A percentile compares a stretch with the other conserved stretches of the same genome.
Conservation (phyloP, 2,888 invertebrate species). For the Lobophora halterata region DNA sequence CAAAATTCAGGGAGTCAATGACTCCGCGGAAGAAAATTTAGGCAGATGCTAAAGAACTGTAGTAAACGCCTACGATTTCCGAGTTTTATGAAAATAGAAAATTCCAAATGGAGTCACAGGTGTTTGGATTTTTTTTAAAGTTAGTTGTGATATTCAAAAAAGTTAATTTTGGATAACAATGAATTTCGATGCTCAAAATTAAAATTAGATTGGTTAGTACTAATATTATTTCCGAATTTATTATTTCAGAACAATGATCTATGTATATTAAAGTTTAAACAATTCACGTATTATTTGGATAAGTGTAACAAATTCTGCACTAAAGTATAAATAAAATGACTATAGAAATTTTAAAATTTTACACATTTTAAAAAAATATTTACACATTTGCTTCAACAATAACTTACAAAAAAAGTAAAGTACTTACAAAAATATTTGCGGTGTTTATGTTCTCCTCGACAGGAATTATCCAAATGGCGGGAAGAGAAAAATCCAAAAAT, state of each 20-base stretch:
- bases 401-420: slow-evolving; percentile 31
- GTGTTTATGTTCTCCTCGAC: slow-evolving; percentile 64
- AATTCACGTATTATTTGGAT: slow-evolving; percentile 13
- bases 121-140: too few species aligned
- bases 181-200: slow-evolving; percentile 6
- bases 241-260: background rate
- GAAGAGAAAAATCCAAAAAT: slow-evolving; percentile 68
- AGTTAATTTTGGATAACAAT: too few species aligned
- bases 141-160: too few species aligned
- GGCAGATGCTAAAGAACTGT: slow-evolving; percentile 26
- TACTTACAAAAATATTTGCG: slow-evolving; percentile 81
- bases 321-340: background rate
- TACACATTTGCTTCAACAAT: too few species aligned
- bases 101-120: too few species aligned
- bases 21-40: slow-evolving; percentile 53
- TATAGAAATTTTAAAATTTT: too few species aligned
- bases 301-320: slow-evolving; percentile 3
- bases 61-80: too few species aligned
- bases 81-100: too few species aligned
- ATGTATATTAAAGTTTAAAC: background rate
- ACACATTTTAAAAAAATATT: too few species aligned
- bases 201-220: too few species aligned
- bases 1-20: slow-evolving; percentile 65
- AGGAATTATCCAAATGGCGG: slow-evolving; percentile 77
- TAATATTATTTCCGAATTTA: too few species aligned